A percentile compares a stretch with the other conserved stretches of the same genome.
Evolutionary conservation across 2,888 invertebrate genomes (phyloP).

Genomic region (Epirrhoe alternata): DNA sequence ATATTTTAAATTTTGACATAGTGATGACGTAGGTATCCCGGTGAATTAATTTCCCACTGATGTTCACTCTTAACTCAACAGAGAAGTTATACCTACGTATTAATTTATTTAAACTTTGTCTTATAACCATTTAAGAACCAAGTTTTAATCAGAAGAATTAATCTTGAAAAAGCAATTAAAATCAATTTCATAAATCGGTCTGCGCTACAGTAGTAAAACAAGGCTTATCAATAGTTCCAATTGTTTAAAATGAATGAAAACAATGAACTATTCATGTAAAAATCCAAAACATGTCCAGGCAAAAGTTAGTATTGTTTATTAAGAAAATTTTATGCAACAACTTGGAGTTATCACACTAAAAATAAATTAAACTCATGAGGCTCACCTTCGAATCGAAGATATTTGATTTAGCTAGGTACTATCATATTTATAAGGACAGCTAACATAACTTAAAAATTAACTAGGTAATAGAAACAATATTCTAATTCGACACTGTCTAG

Average conservation of each 20-base stretch:
- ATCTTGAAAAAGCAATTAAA: no score
- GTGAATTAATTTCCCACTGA: no score
- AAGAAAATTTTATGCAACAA: constrained; percentile 81
- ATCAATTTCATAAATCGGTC: not conserved
- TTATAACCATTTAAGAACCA: no score
- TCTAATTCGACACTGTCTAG: constrained; percentile 74
- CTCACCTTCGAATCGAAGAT: constrained; percentile 71
- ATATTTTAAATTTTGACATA: no score
- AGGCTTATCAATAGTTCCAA: not conserved
- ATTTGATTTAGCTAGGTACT: constrained; percentile 73
- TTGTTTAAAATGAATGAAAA: not conserved
- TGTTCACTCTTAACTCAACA: no score
- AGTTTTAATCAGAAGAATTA: no score
- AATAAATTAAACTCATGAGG: constrained; percentile 81
- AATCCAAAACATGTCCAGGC: constrained; percentile 76
- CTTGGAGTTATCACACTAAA: constrained; percentile 80
- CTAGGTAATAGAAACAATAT: constrained; percentile 77
- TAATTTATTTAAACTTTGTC: no score
- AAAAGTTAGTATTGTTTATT: constrained; percentile 83
- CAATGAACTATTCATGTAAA: constrained; percentile 44
- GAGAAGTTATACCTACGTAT: no score
- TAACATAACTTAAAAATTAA: constrained; percentile 80
- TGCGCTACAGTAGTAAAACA: not conserved
- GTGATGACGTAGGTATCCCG: no score
- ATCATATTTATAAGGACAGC: constrained; percentile 64